A percentile compares a stretch with the other conserved stretches of the same genome.
Evolutionary conservation across 2,797 vertebrate species (phyloP).

Genomic region (Onychomys arenicola): DNA sequence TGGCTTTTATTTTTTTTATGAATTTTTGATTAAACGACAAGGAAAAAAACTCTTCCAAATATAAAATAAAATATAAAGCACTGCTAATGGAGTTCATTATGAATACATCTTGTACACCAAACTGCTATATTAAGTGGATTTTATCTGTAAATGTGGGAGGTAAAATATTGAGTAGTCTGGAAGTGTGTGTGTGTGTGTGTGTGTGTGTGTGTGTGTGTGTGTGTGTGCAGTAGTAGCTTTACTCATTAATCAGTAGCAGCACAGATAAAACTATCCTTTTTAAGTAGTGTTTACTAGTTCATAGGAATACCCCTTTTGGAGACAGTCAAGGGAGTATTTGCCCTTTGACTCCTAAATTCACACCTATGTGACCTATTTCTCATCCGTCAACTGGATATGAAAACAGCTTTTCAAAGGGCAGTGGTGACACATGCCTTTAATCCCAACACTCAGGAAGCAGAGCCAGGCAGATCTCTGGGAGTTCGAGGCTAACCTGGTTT

Average conservation of each 20-base stretch:
- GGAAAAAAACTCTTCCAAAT: not conserved
- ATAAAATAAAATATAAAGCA: not conserved
- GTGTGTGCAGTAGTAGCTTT: not conserved
- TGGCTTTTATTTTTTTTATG: not conserved
- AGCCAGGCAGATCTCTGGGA: too few relatives aligned
- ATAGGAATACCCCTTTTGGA: not conserved
- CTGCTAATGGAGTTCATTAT: not conserved
- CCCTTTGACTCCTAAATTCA: not conserved
- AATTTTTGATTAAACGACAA: not conserved
- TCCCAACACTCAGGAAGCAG: too few relatives aligned
- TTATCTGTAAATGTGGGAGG: not conserved
- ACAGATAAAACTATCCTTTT: slow-evolving; percentile 30
- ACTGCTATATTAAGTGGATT: not conserved
- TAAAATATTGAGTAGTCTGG: not conserved
- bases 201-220: not conserved
- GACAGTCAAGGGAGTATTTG: not conserved
- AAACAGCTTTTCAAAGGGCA: too few relatives aligned
- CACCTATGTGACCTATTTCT: not conserved
- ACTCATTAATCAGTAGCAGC: not conserved
- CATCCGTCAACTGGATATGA: not conserved
- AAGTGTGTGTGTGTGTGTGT: not conserved
- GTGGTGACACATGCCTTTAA: too few relatives aligned
- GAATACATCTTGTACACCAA: not conserved
- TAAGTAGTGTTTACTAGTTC: not conserved
- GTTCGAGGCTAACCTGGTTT: too few relatives aligned